phyloP scores from a whole-genome alignment of 2,888 invertebrate species.

The Fragum fragum region DNA sequence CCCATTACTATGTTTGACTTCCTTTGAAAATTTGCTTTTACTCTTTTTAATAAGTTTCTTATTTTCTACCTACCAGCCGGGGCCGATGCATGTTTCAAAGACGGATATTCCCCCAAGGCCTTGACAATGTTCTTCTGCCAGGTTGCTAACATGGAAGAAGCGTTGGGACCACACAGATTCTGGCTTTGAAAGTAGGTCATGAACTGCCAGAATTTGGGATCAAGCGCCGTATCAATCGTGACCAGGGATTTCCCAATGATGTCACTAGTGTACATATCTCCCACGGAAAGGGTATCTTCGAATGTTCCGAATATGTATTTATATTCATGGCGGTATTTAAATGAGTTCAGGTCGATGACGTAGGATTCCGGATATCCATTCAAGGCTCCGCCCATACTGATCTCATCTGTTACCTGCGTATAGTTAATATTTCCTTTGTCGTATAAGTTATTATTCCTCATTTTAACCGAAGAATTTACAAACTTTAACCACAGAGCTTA shows the following conservation, averaged over 20 bases:
- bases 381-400: conserved; percentile 56
- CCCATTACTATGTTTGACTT: too few species aligned
- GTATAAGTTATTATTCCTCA: too few species aligned
- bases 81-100: conserved; percentile 42
- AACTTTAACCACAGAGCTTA: too few species aligned
- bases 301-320: conserved; percentile 58
- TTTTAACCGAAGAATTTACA: too few species aligned
- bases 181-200: conserved; percentile 45
- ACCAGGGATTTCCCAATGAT: conserved; percentile 58
- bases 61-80: conserved; percentile 42
- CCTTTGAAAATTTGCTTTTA: too few species aligned
- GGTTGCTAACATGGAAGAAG: conserved; percentile 24
- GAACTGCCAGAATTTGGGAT: conserved; percentile 58
- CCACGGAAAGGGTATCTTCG: conserved; percentile 53
- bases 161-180: conserved; percentile 46
- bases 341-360: conserved; percentile 58
- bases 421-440: too few species aligned
- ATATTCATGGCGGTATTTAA: conserved; percentile 64
- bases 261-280: conserved; percentile 60
- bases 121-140: conserved; percentile 56
- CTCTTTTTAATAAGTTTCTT: too few species aligned
- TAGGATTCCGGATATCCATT: conserved; percentile 56
- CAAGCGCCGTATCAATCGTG: conserved; percentile 60
- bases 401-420: conserved; percentile 60
- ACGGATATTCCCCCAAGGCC: conserved; percentile 53